These are phyloP conservation scores for Rhinolophus ferrumequinum DNA, from an alignment of 2,113 vertebrate genomes.

Conservation along the genomic window DNA sequence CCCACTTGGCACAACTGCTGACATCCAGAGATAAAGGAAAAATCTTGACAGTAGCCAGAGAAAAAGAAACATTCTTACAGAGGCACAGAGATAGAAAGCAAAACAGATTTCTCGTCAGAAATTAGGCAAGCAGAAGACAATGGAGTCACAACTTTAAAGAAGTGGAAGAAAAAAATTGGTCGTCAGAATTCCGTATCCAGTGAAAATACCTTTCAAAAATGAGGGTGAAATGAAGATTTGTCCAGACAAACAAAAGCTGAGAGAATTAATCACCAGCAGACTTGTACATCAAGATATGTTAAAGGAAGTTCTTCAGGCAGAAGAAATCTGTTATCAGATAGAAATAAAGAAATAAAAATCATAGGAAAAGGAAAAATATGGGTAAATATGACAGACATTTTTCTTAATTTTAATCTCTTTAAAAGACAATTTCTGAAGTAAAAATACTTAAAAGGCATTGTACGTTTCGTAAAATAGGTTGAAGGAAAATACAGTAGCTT, in stretches of 20 bases:
- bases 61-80: not conserved
- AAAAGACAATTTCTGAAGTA: not conserved
- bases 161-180: not conserved
- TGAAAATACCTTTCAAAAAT: not conserved
- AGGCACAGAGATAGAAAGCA: not conserved
- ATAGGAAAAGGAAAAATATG: not conserved
- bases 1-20: not conserved
- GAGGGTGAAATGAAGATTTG: not conserved
- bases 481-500: not conserved
- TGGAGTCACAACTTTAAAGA: not conserved
- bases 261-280: not conserved
- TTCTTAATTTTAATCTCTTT: not conserved
- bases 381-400: not conserved
- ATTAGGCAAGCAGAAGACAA: not conserved
- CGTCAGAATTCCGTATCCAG: not conserved
- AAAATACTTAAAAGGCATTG: not conserved
- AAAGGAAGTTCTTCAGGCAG: not conserved
- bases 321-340: not conserved
- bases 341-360: constrained; percentile 1
- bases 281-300: not conserved
- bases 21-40: not conserved
- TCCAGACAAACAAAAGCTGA: not conserved
- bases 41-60: not conserved
- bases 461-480: not conserved
- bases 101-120: not conserved